phyloP scores from a whole-genome alignment of 2,113 vertebrate genomes.

The Eonycteris spelaea region DNA sequence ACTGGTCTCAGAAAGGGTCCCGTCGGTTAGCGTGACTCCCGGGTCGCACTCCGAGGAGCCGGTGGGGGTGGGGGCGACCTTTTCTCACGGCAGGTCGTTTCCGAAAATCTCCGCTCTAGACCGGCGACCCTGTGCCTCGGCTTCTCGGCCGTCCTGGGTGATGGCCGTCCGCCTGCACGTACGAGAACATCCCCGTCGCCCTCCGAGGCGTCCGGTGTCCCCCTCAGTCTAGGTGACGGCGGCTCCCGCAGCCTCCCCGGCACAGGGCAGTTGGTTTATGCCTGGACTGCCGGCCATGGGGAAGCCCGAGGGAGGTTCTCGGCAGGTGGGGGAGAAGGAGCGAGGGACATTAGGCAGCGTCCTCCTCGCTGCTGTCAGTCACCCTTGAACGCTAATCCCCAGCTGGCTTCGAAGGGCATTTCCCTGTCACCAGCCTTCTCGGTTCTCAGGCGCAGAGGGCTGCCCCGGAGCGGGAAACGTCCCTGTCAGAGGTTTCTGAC shows the following conservation, averaged over 20 bases:
- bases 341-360: not conserved
- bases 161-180: not conserved
- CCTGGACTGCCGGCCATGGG: too few species aligned
- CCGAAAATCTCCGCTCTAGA: not conserved
- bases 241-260: not conserved
- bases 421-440: not conserved
- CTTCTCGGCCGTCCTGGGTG: not conserved
- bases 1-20: not conserved
- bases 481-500: not conserved
- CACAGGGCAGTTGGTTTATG: fast-evolving
- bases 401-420: not conserved
- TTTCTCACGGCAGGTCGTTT: not conserved
- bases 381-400: not conserved
- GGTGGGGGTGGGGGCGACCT: not conserved
- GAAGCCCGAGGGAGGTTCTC: not conserved
- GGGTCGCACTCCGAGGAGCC: too few species aligned
- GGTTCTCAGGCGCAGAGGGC: not conserved
- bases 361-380: not conserved
- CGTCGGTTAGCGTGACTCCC: not conserved
- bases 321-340: too few species aligned
- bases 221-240: not conserved
- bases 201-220: not conserved
- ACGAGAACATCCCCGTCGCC: not conserved
- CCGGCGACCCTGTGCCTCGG: not conserved
- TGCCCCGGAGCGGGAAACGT: not conserved